Base-by-base conservation (phyloP, 1,140 invertebrate species). In the Tetramorium parvispinum region DNA sequence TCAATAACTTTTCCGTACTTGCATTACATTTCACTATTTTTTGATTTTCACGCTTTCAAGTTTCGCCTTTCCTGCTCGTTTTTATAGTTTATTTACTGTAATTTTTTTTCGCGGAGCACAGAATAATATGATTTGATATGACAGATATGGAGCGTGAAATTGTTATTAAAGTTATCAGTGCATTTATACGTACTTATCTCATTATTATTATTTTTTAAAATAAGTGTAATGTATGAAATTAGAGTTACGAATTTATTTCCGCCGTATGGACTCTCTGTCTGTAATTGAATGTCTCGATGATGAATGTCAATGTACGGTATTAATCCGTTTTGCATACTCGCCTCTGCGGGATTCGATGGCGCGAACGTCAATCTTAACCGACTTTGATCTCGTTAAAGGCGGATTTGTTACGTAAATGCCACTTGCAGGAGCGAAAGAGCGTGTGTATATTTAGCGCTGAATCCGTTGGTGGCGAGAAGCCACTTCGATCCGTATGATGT, bases 391-490 rank as follows among this genome's bases (percentile, higher is more conserved):
- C n/a, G 46, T 81, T 81, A 81, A 46, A 68, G 43, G 6, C 46
- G 32, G n/a, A 81, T 70, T 81, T 70, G 63, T 81, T 81, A 81
- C 46, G 61, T 68, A 79, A 79, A 81, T 81, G 63, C 21, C 46
- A 70, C 32, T 55, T 53, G 77, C 27, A 81, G n/a, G 77, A 70
- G 43, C 13, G 77, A 68, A 81, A 81, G 57, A 78, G 59, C 59
- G 43, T 7, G 46, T 81, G 32, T 70, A 81, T 81, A 53, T 81
- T 81, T 81, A 81, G 49, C 65, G 21, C 13, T 70, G 77, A 81
- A 81, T 81, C 37, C 46, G 46, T 55, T 37, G 8, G 37, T 59
- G 53, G 21, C 13, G 63, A 70, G 77, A 81, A 81, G 77, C 77
- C 77, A 53, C 40, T 53, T 81, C 32, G 46, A 68, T 53, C 77